These are phyloP conservation scores for Pseudorhombus dupliciocellatus DNA, from an alignment of 2,113 vertebrate genomes.

Conservation along the genomic window DNA sequence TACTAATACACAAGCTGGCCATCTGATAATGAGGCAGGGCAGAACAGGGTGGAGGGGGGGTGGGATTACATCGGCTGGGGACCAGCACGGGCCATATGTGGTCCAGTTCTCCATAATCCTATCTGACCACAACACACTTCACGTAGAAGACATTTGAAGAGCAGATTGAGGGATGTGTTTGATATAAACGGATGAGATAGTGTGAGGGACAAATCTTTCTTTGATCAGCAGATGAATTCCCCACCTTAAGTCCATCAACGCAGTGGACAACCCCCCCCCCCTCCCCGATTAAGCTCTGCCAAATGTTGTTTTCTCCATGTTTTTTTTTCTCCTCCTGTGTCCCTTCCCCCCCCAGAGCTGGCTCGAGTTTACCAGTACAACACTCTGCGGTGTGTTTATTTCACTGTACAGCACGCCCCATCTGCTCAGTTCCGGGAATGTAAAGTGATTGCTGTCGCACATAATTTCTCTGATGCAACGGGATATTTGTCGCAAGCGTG, in stretches of 20 bases:
- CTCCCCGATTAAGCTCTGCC: conserved; percentile 37
- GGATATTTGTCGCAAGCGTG: conserved; percentile 53
- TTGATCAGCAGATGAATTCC: conserved; percentile 63
- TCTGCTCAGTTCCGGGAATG: conserved; percentile 72
- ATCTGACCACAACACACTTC: conserved; percentile 63
- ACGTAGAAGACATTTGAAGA: conserved; percentile 44
- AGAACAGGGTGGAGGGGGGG: conserved; percentile 17
- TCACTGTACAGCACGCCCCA: conserved; percentile 64
- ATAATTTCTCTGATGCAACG: conserved; percentile 66
- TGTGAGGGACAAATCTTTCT: conserved; percentile 55
- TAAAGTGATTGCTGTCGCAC: conserved; percentile 80
- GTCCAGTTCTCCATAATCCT: conserved; percentile 63
- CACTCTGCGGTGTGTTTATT: conserved; percentile 55
- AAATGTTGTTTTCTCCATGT: conserved; percentile 63
- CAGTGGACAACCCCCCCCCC: not conserved
- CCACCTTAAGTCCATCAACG: conserved; percentile 64
- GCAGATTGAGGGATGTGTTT: conserved; percentile 44
- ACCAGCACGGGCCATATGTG: conserved; percentile 68
- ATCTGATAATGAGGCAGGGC: conserved; percentile 65
- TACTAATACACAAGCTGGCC: conserved; percentile 42
- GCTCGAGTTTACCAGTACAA: conserved; percentile 32
- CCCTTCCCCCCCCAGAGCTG: not conserved
- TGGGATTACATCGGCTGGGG: conserved; percentile 55
- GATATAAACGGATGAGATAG: conserved; percentile 62
- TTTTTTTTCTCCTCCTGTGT: not conserved